Evolutionary conservation across 1,140 invertebrate species (phyloP), one percentile per base, ranked within the genome.

Genomic region (Meteorus sp.): DNA sequence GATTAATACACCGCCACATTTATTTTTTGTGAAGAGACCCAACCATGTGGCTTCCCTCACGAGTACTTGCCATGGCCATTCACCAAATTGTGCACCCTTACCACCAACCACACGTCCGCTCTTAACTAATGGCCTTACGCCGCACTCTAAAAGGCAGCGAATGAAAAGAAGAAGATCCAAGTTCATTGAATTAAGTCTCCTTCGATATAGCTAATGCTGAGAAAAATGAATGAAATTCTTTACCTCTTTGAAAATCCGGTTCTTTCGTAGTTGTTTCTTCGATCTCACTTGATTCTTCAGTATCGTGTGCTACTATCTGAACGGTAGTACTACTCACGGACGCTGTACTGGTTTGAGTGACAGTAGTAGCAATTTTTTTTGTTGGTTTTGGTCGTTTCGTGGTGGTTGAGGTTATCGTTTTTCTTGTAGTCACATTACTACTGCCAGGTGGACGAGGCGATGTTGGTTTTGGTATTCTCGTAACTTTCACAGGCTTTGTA

Each of bases 21-120:
- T 97, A 74, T 96, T 95, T 76, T 97, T 96, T n/a, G 93, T 94
- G 73, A 95, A 95, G 0, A 96, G 83, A 1, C 94, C 94, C 33
- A 96, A 79, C 93, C 93, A 96, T 0, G 93, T 94, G 4, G 92
- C 89, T 76, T 97, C 94, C 51, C 92, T 85, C 0, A 97, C 90
- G 15, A 97, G 79, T 1, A 94, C 93, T 73, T 96, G 93, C 94
- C 94, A 97, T 0, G 94, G 94, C 87, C 91, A 96, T 74, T 92
- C 88, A 4, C 93, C 94, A 66, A 94, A 94, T 1, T 82, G 83
- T 3, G 92, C 86, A 54, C 88, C 88, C 75, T 92, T 93, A 9
- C 94, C 94, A 51, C 94, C 94, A 6, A 97, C 94, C 59, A 97
- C 95, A 63, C 93, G 83, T 1, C 90, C 93, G 1, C 85, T 81